Evolutionary conservation across 2,113 vertebrate genomes (phyloP).

Genomic region (Saguinus midas): DNA sequence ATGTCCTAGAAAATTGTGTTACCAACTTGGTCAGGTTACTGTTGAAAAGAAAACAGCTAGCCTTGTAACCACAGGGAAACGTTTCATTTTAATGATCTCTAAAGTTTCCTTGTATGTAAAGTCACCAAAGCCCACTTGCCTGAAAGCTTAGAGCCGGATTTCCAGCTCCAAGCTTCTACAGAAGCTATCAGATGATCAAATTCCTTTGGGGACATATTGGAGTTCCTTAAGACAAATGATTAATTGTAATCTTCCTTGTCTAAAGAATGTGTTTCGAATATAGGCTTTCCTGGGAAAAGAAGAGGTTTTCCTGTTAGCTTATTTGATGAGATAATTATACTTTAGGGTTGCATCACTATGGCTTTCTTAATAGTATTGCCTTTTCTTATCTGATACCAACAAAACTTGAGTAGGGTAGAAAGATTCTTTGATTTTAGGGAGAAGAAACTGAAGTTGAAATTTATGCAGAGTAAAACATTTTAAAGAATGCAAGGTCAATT

Average conservation of each 20-base stretch:
- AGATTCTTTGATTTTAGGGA: not conserved
- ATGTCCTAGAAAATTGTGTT: not conserved
- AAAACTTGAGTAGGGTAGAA: not conserved
- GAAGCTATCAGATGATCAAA: not conserved
- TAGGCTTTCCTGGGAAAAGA: not conserved
- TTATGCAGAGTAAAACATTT: conserved; percentile 28
- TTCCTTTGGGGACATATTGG: not conserved
- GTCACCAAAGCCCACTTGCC: not conserved
- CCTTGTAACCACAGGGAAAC: not conserved
- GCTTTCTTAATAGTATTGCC: conserved; percentile 1
- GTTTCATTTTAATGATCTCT: not conserved
- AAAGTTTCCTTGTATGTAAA: not conserved
- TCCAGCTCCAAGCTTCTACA: not conserved
- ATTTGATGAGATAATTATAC: conserved; percentile 7
- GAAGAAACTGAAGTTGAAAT: conserved; percentile 52
- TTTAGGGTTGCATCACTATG: not conserved
- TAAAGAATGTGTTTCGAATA: not conserved
- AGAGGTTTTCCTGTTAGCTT: not conserved
- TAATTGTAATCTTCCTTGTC: not conserved
- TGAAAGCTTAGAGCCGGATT: not conserved
- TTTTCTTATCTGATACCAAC: not conserved
- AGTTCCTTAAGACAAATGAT: conserved; percentile 19
- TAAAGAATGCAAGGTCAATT: conserved; percentile 16
- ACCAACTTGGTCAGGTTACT: not conserved
- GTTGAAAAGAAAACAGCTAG: not conserved